These are phyloP conservation scores for Charina bottae DNA, from an alignment of 2,113 vertebrate species.

Conservation along the genomic window DNA sequence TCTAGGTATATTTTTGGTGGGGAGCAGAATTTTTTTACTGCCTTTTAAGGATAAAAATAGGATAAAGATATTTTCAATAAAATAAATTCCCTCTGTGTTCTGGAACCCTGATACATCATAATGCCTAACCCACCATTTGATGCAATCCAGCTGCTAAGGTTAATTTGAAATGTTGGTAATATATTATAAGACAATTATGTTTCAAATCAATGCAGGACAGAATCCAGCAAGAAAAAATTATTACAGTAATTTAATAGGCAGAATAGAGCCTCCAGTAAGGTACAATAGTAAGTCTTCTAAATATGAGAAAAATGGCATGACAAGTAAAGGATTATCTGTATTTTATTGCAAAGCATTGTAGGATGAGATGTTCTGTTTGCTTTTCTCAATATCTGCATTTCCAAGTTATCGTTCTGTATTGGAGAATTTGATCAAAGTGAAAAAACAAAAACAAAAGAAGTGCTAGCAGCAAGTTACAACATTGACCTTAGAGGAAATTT, in stretches of 20 bases:
- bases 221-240: no score
- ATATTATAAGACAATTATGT: neutral
- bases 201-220: neutral
- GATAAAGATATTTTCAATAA: neutral
- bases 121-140: neutral
- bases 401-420: neutral
- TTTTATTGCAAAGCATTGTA: neutral
- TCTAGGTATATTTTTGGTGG: neutral
- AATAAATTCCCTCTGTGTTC: neutral
- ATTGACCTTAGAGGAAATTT: conserved; percentile 22
- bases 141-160: neutral
- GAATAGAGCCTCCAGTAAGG: neutral
- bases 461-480: conserved; percentile 12
- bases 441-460: neutral
- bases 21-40: neutral
- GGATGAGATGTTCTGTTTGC: neutral
- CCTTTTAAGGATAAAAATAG: neutral
- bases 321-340: neutral
- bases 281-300: neutral
- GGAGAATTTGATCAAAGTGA: neutral
- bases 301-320: neutral
- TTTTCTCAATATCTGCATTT: neutral
- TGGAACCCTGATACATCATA: neutral
- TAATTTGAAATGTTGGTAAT: neutral
- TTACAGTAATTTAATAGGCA: neutral